Conservation (phyloP, 2,113 vertebrate species). For the Percopsis transmontana region DNA sequence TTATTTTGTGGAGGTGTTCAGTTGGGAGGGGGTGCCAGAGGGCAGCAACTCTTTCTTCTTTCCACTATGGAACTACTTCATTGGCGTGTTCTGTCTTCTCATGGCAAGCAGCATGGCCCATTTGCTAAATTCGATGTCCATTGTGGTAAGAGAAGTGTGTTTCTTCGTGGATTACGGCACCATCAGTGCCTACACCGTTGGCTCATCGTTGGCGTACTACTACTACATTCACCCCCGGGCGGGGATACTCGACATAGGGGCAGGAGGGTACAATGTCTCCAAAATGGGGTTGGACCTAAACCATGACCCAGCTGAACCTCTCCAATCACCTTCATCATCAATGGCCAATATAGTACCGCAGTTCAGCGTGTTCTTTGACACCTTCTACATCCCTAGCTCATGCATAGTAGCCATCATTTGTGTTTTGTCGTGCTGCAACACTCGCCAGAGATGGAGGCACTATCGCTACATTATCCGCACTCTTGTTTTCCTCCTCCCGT, state of each 20-base stretch:
- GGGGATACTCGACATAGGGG: constrained; percentile 40
- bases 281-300: neutral
- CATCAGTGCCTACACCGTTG: constrained; percentile 80
- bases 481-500: constrained; percentile 79
- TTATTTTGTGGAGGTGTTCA: constrained; percentile 74
- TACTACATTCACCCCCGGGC: constrained; percentile 79
- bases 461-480: constrained; percentile 80
- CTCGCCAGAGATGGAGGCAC: constrained; percentile 72
- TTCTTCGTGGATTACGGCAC: constrained; percentile 83
- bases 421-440: constrained; percentile 79
- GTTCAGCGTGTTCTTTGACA: constrained; percentile 66
- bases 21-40: constrained; percentile 48
- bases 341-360: constrained; percentile 30
- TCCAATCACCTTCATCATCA: neutral
- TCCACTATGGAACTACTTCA: constrained; percentile 80
- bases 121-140: constrained; percentile 82
- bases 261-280: constrained; percentile 33
- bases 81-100: constrained; percentile 77
- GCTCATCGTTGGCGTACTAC: constrained; percentile 80
- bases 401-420: constrained; percentile 76
- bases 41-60: constrained; percentile 74
- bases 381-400: constrained; percentile 74
- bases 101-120: constrained; percentile 82
- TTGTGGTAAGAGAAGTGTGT: constrained; percentile 78
- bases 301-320: neutral